Evolutionary conservation across 37 sponge, comb jelly and placozoan genomes (phyloP).

Genomic region (Amphimedon queenslandica): DNA sequence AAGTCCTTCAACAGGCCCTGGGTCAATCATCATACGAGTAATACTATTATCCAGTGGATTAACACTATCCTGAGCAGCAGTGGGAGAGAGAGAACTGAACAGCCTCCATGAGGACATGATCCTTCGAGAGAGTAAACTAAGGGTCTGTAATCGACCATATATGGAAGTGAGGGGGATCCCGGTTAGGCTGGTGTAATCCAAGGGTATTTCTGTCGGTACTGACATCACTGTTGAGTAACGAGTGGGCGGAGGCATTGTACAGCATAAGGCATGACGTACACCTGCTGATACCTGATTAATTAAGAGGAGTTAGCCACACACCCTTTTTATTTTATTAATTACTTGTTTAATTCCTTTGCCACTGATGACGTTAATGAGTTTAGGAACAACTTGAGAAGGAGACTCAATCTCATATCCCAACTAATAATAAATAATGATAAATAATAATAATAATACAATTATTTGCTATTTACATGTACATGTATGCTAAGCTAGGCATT

Average conservation of each 20-base stretch:
- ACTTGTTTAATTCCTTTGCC: slow-evolving; percentile 60
- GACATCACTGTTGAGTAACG: slow-evolving; percentile 17
- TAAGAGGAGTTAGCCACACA: neutral
- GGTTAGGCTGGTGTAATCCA: slow-evolving; percentile 47
- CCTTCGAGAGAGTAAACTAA: slow-evolving; percentile 57
- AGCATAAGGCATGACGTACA: slow-evolving; percentile 44
- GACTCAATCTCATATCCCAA: slow-evolving; percentile 48
- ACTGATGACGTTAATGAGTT: slow-evolving; percentile 37
- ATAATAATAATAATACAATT: too few relatives aligned
- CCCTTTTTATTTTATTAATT: neutral
- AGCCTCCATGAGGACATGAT: slow-evolving; percentile 69
- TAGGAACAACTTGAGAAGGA: slow-evolving; percentile 31
- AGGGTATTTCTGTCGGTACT: slow-evolving; percentile 51
- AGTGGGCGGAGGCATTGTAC: slow-evolving; percentile 37
- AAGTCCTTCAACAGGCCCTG: slow-evolving; percentile 18
- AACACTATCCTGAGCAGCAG: neutral
- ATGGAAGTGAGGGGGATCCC: slow-evolving; percentile 46
- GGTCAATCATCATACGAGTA: slow-evolving; percentile 33
- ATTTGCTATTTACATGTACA: too few relatives aligned
- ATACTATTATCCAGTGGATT: slow-evolving; percentile 38
- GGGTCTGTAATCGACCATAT: slow-evolving; percentile 45
- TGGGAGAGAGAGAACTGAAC: slow-evolving; percentile 14
- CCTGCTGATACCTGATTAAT: slow-evolving; percentile 62
- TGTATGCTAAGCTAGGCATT: too few relatives aligned
- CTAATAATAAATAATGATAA: slow-evolving; percentile 3